Base-by-base conservation (phyloP, 2,797 vertebrate species). In the Calcarius lapponicus region DNA sequence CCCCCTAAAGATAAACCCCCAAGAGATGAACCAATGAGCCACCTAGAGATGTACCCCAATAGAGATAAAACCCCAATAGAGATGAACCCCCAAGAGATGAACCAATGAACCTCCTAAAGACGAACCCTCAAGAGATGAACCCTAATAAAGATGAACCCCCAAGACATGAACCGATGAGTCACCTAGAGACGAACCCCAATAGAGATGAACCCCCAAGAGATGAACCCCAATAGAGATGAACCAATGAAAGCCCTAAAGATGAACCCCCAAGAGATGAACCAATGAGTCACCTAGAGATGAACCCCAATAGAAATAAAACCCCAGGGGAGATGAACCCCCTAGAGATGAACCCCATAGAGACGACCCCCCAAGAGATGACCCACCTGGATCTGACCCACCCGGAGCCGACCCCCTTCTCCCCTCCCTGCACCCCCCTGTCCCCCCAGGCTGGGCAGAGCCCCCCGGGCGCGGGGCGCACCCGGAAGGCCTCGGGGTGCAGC, bases 401-500 rank as follows among this genome's bases (percentile, higher is more conserved):
- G 10, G 51, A 31, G 6, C 4, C 8, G 5, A 58, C 4, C 4
- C 26, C 48, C 21, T 25, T 50, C 25, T 6, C 20, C 26, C 48
- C 13, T 2, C 6, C 34, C 43, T 48, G 17, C 72, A n/a, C 28
- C 66, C 9, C 47, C 2, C 17, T 4, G 24, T 48, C 3, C 26
- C 61, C 22, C 5, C 2, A 5, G 21, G 40, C 36, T 9, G 1
- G 12, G 8, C 58, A 29, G 32, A 8, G 17, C 20, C 56, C 56
- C 51, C 53, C 31, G 13, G 8, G 5, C 5, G 1, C 4, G 24
- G 45, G 26, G 45, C 96, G 56, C 87, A 98, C 98, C 96, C 96
- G 95, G 90, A 99, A 98, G 4, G 88, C 97, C n/a, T 97, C 97
- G 1, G 96, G 90, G 42, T 94, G 97, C 57, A 98, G 58, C 13